Evolutionary conservation across 2,113 vertebrate genomes (phyloP), one percentile per base, ranked within the genome.

Genomic region (Halichoerus grypus): DNA sequence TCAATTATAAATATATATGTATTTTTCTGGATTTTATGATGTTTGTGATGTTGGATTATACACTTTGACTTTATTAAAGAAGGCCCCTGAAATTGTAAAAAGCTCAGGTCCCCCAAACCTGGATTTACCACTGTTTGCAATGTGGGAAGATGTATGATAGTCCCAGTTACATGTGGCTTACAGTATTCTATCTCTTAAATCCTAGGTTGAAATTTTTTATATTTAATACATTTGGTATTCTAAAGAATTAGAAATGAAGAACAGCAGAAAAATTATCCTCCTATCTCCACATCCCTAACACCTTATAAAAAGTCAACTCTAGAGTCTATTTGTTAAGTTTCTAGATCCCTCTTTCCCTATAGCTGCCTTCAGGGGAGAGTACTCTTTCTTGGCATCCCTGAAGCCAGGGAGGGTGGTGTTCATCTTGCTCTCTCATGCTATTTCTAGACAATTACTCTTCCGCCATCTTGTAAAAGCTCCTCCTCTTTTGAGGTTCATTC

Each of bases 11-110:
- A 72, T 72, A 18, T 21, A 22, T 39, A 11, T 26, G 1, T 28
- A 36, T 87, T 51, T 93, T 89, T 61, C 65, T 96, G 51, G 28
- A 90, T 76, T 93, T 96, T 39, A 22, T 81, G 26, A 82, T 92
- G 3, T 72, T 84, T 42, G 36, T 51, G 36, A n/a, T 16, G 57
- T 80, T 77, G 51, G 57, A 8, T 95, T 19, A 69, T n/a, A 3
- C 33, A 18, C 39, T 59, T 94, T 81, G 79, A 63, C 12, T 96
- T 79, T 84, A 39, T 94, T 65, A 53, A 87, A 71, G 67, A 88
- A 80, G 21, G 11, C 11, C 18, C 16, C 9, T 93, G 22, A 61
- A 76, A 36, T 13, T 69, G 49, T 42, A 53, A 85, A 86, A 90
- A n/a, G 5, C 53, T 93, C 42, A 59, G 4, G 1, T 18, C 22